A percentile compares a stretch with the other conserved stretches of the same genome.
Evolutionary conservation across 2,113 vertebrate genomes (phyloP).

Genomic region (Accipiter virgatus): DNA sequence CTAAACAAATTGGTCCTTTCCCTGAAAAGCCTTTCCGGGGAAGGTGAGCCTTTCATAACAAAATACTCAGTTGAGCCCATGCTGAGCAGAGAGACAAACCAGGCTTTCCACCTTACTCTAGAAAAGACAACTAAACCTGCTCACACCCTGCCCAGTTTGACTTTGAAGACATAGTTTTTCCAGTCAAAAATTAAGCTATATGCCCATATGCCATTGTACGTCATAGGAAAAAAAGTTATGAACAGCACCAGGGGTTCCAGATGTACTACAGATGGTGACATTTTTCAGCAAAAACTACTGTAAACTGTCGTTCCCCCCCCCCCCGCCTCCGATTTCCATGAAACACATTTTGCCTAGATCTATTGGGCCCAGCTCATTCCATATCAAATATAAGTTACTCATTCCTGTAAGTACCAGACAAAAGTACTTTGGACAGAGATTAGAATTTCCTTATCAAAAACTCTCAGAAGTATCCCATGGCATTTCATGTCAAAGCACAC

Average conservation of each 20-base stretch:
- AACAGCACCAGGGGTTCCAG: background rate
- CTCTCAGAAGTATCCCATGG: background rate
- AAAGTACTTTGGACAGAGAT: background rate
- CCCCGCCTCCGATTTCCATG: background rate
- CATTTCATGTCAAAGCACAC: background rate
- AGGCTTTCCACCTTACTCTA: background rate
- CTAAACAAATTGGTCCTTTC: background rate
- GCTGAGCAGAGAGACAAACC: background rate
- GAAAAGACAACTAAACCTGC: background rate
- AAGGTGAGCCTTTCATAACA: background rate
- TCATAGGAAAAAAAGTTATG: background rate
- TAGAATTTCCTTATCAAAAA: background rate
- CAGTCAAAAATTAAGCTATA: background rate
- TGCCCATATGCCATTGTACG: rapidly evolving
- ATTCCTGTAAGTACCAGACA: background rate
- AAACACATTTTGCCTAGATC: background rate
- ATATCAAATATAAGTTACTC: background rate
- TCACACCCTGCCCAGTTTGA: background rate
- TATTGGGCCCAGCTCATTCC: background rate
- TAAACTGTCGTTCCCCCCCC: background rate
- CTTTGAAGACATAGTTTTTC: background rate
- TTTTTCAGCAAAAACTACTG: background rate
- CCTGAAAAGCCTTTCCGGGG: background rate
- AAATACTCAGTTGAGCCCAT: background rate
- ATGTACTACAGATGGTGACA: background rate